These are phyloP conservation scores for Oscheius sp. DNA, from an alignment of 2,888 invertebrate genomes.

Conservation along the genomic window DNA sequence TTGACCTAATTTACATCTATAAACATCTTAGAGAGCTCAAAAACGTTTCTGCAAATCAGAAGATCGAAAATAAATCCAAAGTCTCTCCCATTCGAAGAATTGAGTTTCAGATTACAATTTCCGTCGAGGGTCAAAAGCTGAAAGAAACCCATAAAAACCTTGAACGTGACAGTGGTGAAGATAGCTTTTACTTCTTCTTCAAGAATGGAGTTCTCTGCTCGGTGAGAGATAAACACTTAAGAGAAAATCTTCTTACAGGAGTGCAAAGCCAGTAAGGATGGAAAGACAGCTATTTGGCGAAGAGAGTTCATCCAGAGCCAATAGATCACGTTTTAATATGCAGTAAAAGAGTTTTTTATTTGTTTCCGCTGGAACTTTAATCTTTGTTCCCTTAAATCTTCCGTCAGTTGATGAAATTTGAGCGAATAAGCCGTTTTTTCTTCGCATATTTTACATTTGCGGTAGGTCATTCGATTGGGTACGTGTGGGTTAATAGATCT, in stretches of 20 bases:
- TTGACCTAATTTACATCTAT: background rate
- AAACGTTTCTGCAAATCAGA: background rate
- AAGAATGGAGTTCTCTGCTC: slow-evolving; percentile 17
- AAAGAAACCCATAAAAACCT: slow-evolving; percentile 29
- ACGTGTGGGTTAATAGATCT: too few relatives aligned
- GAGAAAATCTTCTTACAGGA: slow-evolving; percentile 12
- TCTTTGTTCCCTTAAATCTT: too few relatives aligned
- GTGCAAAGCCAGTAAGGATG: slow-evolving; percentile 24
- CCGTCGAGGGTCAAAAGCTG: slow-evolving; percentile 28
- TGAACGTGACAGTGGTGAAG: slow-evolving; percentile 26
- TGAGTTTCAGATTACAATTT: slow-evolving; percentile 33
- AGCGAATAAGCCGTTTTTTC: too few relatives aligned
- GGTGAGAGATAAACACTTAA: background rate
- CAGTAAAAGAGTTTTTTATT: too few relatives aligned
- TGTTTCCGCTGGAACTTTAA: too few relatives aligned
- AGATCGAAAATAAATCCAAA: background rate
- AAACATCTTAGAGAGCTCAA: slow-evolving; percentile 5
- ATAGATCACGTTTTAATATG: too few relatives aligned
- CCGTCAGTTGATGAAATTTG: too few relatives aligned
- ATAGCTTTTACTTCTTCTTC: slow-evolving; percentile 26
- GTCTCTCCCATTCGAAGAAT: too few relatives aligned
- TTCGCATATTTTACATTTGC: too few relatives aligned
- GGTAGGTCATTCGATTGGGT: too few relatives aligned
- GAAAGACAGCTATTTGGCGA: slow-evolving; percentile 13
- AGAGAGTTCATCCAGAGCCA: background rate